phyloP scores from a whole-genome alignment of 2,888 invertebrate species.

The Fragum whitleyi region DNA sequence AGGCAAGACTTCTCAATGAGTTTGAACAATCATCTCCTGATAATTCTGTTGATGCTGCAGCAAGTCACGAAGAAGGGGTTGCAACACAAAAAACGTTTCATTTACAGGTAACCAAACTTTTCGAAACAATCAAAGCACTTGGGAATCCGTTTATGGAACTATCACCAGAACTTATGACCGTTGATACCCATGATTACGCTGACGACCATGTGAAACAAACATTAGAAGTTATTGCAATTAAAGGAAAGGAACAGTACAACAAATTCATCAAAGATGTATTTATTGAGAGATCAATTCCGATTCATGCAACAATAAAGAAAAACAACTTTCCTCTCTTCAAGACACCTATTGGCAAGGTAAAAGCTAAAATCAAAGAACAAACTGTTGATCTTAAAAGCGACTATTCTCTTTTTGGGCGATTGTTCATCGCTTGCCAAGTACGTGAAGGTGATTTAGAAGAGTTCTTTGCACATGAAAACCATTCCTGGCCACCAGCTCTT shows the following conservation, averaged over 20 bases:
- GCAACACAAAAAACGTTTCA: constrained; percentile 14
- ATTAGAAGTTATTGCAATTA: constrained; percentile 5
- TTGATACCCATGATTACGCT: constrained; percentile 17
- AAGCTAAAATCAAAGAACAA: constrained; percentile 11
- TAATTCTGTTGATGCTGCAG: neutral
- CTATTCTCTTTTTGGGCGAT: constrained; percentile 19
- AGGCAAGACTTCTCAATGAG: constrained; percentile 32
- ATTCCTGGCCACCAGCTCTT: constrained; percentile 23
- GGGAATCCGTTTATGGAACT: constrained; percentile 37
- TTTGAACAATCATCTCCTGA: constrained; percentile 14
- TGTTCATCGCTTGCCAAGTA: constrained; percentile 38
- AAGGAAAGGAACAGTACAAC: constrained; percentile 22
- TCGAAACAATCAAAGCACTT: neutral
- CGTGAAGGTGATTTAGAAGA: constrained; percentile 38
- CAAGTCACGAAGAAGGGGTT: neutral
- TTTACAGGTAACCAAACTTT: neutral
- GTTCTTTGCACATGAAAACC: constrained; percentile 27
- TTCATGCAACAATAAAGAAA: constrained; percentile 21
- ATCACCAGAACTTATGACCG: constrained; percentile 18
- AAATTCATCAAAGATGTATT: constrained; percentile 12
- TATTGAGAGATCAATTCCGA: neutral
- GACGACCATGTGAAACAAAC: constrained; percentile 14
- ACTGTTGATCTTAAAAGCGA: constrained; percentile 12
- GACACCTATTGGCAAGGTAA: constrained; percentile 2
- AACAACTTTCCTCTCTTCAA: constrained; percentile 32